Conservation (phyloP, 2,888 invertebrate genomes). For the Acrobasis consociella region DNA sequence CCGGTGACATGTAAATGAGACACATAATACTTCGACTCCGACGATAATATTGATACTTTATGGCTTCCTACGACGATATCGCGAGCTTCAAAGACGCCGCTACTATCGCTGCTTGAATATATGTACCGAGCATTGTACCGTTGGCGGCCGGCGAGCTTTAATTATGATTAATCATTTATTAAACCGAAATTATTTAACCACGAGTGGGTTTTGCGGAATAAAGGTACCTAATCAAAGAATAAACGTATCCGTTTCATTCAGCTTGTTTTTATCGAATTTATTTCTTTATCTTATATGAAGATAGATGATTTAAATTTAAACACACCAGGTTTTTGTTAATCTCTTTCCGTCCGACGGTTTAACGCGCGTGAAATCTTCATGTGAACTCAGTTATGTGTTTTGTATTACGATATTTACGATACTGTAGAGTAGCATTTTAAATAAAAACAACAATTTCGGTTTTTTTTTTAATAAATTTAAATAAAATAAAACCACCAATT, state of each 20-base stretch:
- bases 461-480: too few species aligned
- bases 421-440: too few species aligned
- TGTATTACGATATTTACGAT: too few species aligned
- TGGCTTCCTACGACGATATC: constrained; percentile 38
- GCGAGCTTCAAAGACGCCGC: constrained; percentile 39
- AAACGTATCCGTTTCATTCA: background rate
- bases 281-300: too few species aligned
- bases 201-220: constrained; percentile 24
- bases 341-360: too few species aligned
- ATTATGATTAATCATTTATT: constrained; percentile 17
- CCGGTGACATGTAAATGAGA: constrained; percentile 36
- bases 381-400: too few species aligned
- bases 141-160: constrained; percentile 19
- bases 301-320: too few species aligned
- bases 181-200: constrained; percentile 6
- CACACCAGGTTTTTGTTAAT: too few species aligned
- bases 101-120: constrained; percentile 32
- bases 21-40: constrained; percentile 24
- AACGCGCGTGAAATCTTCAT: too few species aligned
- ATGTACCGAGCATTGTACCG: constrained; percentile 30
- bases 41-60: constrained; percentile 40
- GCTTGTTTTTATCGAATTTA: too few species aligned
- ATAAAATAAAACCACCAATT: too few species aligned
- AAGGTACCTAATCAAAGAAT: constrained; percentile 17
- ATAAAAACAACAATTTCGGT: too few species aligned